Percentiles rank a stretch among this genome's conserved stretches.
These are phyloP conservation scores for Fistularia tabacaria DNA, from an alignment of 2,797 vertebrate genomes.

Conservation along the genomic window DNA sequence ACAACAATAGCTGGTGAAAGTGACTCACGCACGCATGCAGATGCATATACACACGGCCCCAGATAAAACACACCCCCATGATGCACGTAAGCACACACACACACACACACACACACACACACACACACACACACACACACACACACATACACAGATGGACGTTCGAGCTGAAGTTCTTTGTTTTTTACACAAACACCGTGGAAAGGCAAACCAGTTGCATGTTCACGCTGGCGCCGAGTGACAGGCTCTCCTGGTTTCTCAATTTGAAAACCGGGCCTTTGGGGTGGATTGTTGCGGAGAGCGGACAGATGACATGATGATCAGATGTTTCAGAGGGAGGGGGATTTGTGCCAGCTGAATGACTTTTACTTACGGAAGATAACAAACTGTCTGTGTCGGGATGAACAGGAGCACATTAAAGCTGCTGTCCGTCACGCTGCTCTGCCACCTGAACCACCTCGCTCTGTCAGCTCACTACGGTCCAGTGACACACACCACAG, in stretches of 20 bases:
- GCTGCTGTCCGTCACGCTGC: conserved; percentile 34
- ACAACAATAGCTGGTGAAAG: conserved; percentile 53
- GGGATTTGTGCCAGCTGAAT: conserved; percentile 63
- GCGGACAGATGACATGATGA: conserved; percentile 68
- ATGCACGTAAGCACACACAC: conserved; percentile 20
- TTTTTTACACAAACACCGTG: conserved; percentile 39
- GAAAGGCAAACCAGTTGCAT: conserved; percentile 30
- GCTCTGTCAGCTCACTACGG: conserved; percentile 6
- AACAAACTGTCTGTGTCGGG: conserved; percentile 48
- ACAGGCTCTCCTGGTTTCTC: conserved; percentile 56
- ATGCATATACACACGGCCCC: conserved; percentile 7
- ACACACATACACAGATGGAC: conserved; percentile 23
- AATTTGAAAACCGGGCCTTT: conserved; percentile 57
- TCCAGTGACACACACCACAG: conserved; percentile 22
- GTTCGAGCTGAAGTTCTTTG: conserved; percentile 36
- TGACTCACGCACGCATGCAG: conserved; percentile 48
- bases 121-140: conserved; percentile 7
- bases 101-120: conserved; percentile 6
- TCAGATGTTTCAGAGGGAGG: conserved; percentile 63
- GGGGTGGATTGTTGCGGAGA: conserved; percentile 50
- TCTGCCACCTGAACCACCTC: conserved; percentile 38
- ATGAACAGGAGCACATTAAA: conserved; percentile 43
- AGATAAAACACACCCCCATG: conserved; percentile 31
- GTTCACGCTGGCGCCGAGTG: conserved; percentile 26
- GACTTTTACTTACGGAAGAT: conserved; percentile 56